Evolutionary conservation across 2,113 vertebrate species (phyloP).

Genomic region (Odontophorus gujanensis): DNA sequence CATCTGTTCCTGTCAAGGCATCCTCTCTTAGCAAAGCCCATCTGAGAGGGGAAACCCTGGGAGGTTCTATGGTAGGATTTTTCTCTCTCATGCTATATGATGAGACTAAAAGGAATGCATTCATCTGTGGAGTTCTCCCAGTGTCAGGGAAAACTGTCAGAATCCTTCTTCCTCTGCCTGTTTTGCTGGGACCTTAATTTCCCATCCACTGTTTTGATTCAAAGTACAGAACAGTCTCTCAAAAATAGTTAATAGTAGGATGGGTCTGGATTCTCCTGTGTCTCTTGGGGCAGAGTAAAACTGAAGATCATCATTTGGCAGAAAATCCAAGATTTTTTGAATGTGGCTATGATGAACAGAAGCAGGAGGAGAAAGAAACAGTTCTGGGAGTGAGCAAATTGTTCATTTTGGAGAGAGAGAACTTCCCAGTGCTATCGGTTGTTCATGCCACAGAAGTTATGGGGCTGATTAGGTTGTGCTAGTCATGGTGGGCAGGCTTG

Average conservation of each 20-base stretch:
- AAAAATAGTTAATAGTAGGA: not conserved
- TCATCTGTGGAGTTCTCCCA: conserved; percentile 24
- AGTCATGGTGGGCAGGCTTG: not conserved
- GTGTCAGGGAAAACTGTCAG: not conserved
- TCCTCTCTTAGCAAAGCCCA: conserved; percentile 25
- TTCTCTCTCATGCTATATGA: conserved; percentile 20
- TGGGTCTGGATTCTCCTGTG: not conserved
- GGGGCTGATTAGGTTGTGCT: not conserved
- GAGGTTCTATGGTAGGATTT: conserved; percentile 12
- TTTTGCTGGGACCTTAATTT: not conserved
- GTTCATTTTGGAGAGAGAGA: not conserved
- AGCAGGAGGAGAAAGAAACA: not conserved
- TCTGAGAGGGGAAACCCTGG: conserved; percentile 16
- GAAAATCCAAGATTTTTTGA: not conserved
- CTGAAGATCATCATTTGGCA: not conserved
- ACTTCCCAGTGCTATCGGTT: not conserved
- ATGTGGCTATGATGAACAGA: not conserved
- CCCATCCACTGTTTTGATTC: not conserved
- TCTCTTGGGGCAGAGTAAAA: not conserved
- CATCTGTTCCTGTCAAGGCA: conserved; percentile 53
- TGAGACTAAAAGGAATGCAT: conserved; percentile 22
- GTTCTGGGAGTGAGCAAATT: not conserved
- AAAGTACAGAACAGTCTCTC: not conserved
- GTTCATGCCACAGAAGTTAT: not conserved
- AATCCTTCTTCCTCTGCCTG: not conserved